These are phyloP conservation scores for Incurvaria masculella DNA, from an alignment of 2,888 invertebrate species.

Conservation along the genomic window DNA sequence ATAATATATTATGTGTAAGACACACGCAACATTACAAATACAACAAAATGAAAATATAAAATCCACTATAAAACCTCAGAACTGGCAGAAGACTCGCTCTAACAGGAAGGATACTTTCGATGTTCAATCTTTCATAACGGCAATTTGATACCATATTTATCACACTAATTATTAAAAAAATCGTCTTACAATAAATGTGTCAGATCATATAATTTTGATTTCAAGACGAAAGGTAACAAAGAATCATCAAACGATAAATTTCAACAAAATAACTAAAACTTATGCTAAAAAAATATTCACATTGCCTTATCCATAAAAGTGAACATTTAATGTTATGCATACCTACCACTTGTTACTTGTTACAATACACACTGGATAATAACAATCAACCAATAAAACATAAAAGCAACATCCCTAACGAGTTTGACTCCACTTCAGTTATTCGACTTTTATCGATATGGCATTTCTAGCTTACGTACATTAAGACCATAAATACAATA, in stretches of 20 bases:
- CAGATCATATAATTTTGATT: conserved; percentile 57
- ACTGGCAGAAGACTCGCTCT: conserved; percentile 53
- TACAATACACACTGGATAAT: neutral
- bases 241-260: conserved; percentile 52
- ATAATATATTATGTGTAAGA: conserved; percentile 56
- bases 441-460: conserved; percentile 58
- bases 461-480: conserved; percentile 46
- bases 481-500: conserved; percentile 51
- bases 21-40: conserved; percentile 59
- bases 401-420: conserved; percentile 45
- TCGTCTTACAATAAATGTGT: conserved; percentile 59
- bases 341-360: no score
- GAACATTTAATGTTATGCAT: no score
- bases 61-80: conserved; percentile 56
- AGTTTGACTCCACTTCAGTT: conserved; percentile 51
- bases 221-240: conserved; percentile 54
- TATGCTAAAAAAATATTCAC: conserved; percentile 40
- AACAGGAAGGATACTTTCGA: conserved; percentile 60
- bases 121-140: conserved; percentile 54
- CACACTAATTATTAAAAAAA: conserved; percentile 58
- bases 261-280: conserved; percentile 52
- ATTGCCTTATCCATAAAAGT: conserved; percentile 57
- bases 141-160: conserved; percentile 55
- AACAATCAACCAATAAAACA: conserved; percentile 21
- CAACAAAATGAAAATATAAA: conserved; percentile 54